Evolutionary conservation across 2,888 invertebrate genomes (phyloP), one percentile per base, ranked within the genome.

Genomic region (Charanyca ferruginea): DNA sequence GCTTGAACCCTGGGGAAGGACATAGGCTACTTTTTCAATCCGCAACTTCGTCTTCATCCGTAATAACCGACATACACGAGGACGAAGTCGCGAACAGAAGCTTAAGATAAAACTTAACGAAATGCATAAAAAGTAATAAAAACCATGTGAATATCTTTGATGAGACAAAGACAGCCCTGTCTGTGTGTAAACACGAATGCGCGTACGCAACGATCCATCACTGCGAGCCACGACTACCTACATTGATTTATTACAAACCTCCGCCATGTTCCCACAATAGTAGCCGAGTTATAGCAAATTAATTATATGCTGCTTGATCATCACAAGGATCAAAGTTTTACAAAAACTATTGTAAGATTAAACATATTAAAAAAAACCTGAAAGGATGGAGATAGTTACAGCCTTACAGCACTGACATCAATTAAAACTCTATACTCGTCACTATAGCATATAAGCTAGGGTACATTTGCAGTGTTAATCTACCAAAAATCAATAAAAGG

Each of bases 181-280:
- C 11, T 45, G 25, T 35, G 51, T 69, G 63, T 77, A 63, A 72
- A 69, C 66, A 76, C 48, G 72, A 73, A 73, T 80, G 84, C 83
- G 84, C 81, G 62, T 63, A 80, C 82, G 78, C 81, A 77, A 66
- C 73, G 79, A 91, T 91, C 87, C 81, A 91, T 91, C 90, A 91
- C 79, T 59, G 65, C 79, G 58, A 76, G 80, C 83, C 85, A 85
- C 88, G 80, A 79, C 75, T 74, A 72, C 74, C 75, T 74, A 72
- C 74, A 76, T 82, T 90, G 88, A 90, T 91, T 89, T 87, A 91
- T 89, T 82, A 83, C 67, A 32, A 76, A 67, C 70, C 55, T 63
- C 80, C 78, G 76, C 78, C 65, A 80, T 73, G 69, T 82, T 85
- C 79, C 69, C 74, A 74, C 74, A 74, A n/a, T 85, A 83, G 79